Base-by-base conservation (phyloP, 2,113 vertebrate genomes). In the Sitta europaea region DNA sequence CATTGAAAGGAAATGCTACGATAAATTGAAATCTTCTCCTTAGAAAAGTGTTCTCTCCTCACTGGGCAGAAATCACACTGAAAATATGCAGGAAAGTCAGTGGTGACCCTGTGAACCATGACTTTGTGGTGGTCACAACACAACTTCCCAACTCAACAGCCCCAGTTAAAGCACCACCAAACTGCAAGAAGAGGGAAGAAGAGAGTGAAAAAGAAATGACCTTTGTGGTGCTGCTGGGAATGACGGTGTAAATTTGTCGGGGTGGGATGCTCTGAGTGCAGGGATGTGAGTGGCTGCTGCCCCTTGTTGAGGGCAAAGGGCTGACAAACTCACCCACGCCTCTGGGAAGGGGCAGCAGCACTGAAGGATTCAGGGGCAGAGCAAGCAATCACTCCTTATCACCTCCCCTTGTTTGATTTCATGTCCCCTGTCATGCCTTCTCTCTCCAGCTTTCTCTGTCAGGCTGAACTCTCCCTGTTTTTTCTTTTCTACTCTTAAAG, bases 221-320 rank as follows among this genome's bases (percentile, higher is more conserved):
- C 40, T 68, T 35, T 61, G 48, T 1, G 1, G 19, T 62, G 18
- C 24, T 57, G 36, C 25, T 57, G 70, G 55, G 55, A 89, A 24
- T 5, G 35, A 35, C 0, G 0, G 12, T 16, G n/a, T 43, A 9
- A 66, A 68, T 42, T 10, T 3, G 1, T 54, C 4, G 3, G 67
- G 11, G 42, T 42, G 70, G 53, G 77, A 16, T 50, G 35, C 33
- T 51, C 51, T 1, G 35, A 54, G 57, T 1, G 0, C n/a, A 11
- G 20, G 27, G 51, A 25, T 0, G 0, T 16, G 57, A 3, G 10
- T 20, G 43, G 53, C 71, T 88, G 78, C 75, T 88, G 17, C 1
- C 11, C 4, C 33, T 40, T 23, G 66, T 2, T 48, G 2, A 28
- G 66, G 75, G 75, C 59, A 47, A 51, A 86, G 74, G 78, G 17